Evolutionary conservation across 2,113 vertebrate species (phyloP).

Genomic region (Megaceryle torquata): DNA sequence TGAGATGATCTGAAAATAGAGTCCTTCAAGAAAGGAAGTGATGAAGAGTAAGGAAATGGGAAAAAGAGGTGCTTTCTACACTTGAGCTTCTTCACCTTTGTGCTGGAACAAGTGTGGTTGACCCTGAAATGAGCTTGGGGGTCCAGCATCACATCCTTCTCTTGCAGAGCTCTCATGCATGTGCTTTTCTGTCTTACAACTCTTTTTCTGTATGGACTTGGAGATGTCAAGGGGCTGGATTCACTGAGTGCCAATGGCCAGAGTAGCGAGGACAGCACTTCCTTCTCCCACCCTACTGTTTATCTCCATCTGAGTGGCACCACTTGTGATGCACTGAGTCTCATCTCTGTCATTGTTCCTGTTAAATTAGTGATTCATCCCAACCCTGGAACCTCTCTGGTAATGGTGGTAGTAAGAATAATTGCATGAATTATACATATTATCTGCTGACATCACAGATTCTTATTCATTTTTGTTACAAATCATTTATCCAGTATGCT

Average conservation of each 20-base stretch:
- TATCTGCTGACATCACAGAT: neutral
- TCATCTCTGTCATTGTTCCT: neutral
- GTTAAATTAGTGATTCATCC: neutral
- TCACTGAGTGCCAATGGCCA: neutral
- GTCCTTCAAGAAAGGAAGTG: neutral
- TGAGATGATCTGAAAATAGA: neutral
- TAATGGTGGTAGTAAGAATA: neutral
- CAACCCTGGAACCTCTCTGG: neutral
- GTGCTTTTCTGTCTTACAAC: fast-evolving
- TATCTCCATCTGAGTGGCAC: neutral
- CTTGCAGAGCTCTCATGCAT: neutral
- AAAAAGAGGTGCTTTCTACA: neutral
- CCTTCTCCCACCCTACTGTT: neutral
- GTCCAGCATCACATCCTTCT: neutral
- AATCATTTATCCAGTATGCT: neutral
- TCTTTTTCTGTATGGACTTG: neutral
- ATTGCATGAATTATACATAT: neutral
- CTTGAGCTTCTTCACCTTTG: neutral
- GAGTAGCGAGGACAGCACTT: neutral
- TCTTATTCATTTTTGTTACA: neutral
- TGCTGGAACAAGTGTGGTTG: neutral
- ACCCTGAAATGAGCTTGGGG: neutral
- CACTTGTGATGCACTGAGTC: neutral
- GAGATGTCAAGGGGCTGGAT: neutral
- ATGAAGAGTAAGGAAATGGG: neutral